Percentiles rank a stretch among this genome's conserved stretches.
Evolutionary conservation across 2,888 invertebrate species (phyloP).

Genomic region (Tetanocera ferruginea): DNA sequence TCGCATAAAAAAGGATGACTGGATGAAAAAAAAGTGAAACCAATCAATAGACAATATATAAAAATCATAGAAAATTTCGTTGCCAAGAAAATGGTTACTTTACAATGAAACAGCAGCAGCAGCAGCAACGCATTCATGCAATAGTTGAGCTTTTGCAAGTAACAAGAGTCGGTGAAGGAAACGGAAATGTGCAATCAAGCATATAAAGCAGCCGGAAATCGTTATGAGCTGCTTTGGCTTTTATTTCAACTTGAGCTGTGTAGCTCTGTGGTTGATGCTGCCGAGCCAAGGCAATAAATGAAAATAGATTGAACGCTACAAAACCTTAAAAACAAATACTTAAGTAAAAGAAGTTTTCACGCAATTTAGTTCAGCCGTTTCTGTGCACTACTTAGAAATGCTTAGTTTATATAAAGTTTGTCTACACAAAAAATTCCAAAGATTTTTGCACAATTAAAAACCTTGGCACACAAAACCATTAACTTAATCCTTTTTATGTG

Average conservation of each 20-base stretch:
- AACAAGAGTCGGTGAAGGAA: not conserved
- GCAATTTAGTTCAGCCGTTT: too few species aligned
- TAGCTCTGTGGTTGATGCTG: not conserved
- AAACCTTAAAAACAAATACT: not conserved
- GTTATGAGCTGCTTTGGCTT: not conserved
- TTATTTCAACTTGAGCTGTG: not conserved
- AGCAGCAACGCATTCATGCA: not conserved
- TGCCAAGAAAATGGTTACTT: not conserved
- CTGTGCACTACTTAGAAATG: too few species aligned
- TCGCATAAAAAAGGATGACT: not conserved
- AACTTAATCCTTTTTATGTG: too few species aligned
- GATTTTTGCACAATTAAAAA: too few species aligned
- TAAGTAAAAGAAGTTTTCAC: too few species aligned
- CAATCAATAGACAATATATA: not conserved
- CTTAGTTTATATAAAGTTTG: too few species aligned
- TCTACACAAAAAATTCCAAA: too few species aligned
- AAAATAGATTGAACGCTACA: not conserved
- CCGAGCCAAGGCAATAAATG: not conserved
- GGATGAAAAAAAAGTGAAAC: not conserved
- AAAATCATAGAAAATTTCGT: not conserved
- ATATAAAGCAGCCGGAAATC: constrained; percentile 33
- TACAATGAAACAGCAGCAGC: not conserved
- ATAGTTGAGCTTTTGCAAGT: not conserved
- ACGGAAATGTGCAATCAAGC: constrained; percentile 33
- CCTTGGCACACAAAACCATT: too few species aligned